These are phyloP conservation scores for Nibea coibor DNA, from an alignment of 2,113 vertebrate species.

Conservation along the genomic window DNA sequence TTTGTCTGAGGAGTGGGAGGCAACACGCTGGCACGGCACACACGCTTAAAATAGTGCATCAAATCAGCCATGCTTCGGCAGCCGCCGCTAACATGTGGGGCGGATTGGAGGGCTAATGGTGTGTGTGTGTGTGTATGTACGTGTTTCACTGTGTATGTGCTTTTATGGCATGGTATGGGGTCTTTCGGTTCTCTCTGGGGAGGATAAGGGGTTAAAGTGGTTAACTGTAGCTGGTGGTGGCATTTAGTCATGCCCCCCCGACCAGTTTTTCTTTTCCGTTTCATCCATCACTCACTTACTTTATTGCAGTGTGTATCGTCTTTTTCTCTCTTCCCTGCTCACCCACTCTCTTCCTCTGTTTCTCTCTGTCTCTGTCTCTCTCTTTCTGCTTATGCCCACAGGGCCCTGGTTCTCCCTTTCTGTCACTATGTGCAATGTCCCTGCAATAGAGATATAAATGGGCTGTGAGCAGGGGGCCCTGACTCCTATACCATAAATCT, in stretches of 20 bases:
- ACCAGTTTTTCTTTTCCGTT: slow-evolving; percentile 35
- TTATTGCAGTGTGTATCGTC: slow-evolving; percentile 53
- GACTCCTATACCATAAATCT: slow-evolving; percentile 81
- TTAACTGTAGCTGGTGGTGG: slow-evolving; percentile 70
- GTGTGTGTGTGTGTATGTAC: slow-evolving; percentile 31
- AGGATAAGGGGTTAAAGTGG: slow-evolving; percentile 71
- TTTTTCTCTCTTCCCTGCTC: slow-evolving; percentile 6
- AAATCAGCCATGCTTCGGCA: slow-evolving; percentile 77
- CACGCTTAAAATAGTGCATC: slow-evolving; percentile 81
- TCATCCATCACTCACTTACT: slow-evolving; percentile 68
- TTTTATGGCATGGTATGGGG: slow-evolving; percentile 32
- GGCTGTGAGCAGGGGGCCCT: slow-evolving; percentile 74
- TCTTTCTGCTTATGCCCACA: slow-evolving; percentile 54
- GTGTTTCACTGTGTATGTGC: slow-evolving; percentile 38
- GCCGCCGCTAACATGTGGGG: slow-evolving; percentile 62
- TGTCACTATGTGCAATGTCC: slow-evolving; percentile 75
- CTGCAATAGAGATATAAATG: slow-evolving; percentile 84
- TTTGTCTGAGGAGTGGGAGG: slow-evolving; percentile 75
- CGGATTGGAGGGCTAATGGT: slow-evolving; percentile 60
- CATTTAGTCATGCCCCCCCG: slow-evolving; percentile 65
- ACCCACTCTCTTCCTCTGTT: slow-evolving; percentile 8
- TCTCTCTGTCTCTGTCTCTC: slow-evolving; percentile 24
- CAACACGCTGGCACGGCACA: slow-evolving; percentile 76
- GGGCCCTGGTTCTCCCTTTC: slow-evolving; percentile 53
- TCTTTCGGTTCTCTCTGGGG: slow-evolving; percentile 58